Base-by-base conservation (phyloP, 2,888 invertebrate genomes). In the Molanna angustata region DNA sequence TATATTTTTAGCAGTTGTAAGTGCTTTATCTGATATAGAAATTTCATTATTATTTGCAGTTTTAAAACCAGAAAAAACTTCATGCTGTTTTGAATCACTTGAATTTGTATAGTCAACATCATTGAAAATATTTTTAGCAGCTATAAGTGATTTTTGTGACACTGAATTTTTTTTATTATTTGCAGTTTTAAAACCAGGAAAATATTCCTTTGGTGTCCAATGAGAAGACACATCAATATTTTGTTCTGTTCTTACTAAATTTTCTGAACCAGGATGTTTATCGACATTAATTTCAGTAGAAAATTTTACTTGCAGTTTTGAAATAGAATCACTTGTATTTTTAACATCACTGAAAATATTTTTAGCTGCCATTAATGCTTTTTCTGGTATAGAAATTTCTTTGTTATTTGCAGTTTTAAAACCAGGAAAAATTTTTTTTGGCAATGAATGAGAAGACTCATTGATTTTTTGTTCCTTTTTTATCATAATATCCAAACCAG, bases 101-200 rank as follows among this genome's bases (percentile, higher is more conserved):
- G 7, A 19, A 18, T 2, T 17, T 20, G 20, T 18, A n/a, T n/a
- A 2, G 52, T 42, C 9, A 32, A 64, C 19, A 48, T 64, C 63
- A 43, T 65, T 59, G 32, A 75, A 61, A 11, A 76, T 60, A 59
- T 50, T 66, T 62, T 68, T 66, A 1, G 74, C 46, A 53, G 52
- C 50, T 21, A 13, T 17, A 2, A 59, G 16, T 16, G 54, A 47
- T 21, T 55, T 43, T 32, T 52, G 20, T 18, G 56, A 56, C 2
- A 57, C 19, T 14, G 32, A 7, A 16, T 33, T 52, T 18, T 14
- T 27, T 32, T 46, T 46, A 46, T 57, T 41, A 31, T 45, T 55
- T 7, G 49, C 56, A 16, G 56, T 56, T 39, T 16, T 43, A 35
- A 56, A 27, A 27, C 27, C 4, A 11, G 4, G 6, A 27, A 27